These are phyloP conservation scores for Gallinago nigripennis DNA, from an alignment of 2,797 vertebrate genomes.

Conservation along the genomic window DNA sequence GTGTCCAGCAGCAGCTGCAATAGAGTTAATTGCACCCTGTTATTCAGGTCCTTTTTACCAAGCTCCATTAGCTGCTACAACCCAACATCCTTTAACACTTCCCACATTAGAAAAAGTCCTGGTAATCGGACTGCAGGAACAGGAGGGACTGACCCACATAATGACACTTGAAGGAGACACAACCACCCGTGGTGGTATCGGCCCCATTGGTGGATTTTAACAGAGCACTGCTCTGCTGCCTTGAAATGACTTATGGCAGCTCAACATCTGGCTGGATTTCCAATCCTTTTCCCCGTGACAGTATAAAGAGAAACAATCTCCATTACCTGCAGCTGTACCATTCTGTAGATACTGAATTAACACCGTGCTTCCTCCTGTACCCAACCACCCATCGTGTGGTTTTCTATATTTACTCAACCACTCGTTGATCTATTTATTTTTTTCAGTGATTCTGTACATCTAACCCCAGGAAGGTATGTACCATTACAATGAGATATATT, in stretches of 20 bases:
- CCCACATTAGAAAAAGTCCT: neutral
- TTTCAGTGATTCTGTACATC: neutral
- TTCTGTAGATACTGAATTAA: neutral
- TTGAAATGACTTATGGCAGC: neutral
- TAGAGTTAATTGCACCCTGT: neutral
- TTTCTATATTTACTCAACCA: neutral
- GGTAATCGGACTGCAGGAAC: neutral
- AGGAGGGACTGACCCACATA: neutral
- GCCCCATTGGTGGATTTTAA: neutral
- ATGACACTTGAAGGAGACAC: neutral
- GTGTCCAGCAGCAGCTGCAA: conserved; percentile 95
- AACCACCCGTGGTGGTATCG: rapidly evolving
- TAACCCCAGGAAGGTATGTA: neutral
- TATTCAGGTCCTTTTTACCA: neutral
- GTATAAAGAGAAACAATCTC: neutral
- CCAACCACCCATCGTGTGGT: neutral
- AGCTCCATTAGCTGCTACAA: neutral
- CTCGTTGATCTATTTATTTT: neutral
- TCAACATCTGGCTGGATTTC: neutral
- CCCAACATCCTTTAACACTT: neutral
- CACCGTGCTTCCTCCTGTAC: neutral
- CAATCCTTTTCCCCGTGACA: neutral
- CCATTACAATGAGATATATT: neutral
- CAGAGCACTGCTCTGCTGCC: neutral
- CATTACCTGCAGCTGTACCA: neutral